These are phyloP conservation scores for Falco novaeseelandiae DNA, from an alignment of 2,797 vertebrate genomes.

Conservation along the genomic window DNA sequence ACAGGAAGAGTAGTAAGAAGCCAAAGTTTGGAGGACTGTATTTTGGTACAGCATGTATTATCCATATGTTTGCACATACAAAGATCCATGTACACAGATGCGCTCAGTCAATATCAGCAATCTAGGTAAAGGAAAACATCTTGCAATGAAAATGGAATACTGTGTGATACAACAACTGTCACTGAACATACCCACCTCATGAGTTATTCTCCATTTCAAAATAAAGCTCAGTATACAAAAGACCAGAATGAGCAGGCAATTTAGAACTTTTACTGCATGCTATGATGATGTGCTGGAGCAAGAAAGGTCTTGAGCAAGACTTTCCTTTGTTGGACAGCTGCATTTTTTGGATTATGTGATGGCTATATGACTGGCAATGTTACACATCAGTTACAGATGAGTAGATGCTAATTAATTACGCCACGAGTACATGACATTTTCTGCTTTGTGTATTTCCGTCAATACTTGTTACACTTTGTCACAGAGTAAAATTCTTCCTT, in stretches of 20 bases:
- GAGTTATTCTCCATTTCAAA: neutral
- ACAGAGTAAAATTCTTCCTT: neutral
- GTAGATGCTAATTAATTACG: neutral
- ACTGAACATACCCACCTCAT: neutral
- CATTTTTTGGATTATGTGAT: neutral
- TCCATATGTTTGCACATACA: neutral
- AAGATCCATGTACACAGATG: neutral
- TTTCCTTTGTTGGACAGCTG: neutral
- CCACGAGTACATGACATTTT: neutral
- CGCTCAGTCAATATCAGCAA: neutral
- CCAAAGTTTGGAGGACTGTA: neutral
- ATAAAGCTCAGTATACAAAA: neutral
- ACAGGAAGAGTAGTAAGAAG: conserved; percentile 5
- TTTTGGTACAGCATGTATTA: neutral
- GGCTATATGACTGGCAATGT: neutral
- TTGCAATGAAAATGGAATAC: neutral
- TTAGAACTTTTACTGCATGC: neutral
- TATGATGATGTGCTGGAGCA: neutral
- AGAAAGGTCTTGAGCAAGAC: neutral
- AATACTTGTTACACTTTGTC: neutral
- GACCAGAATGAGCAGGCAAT: neutral
- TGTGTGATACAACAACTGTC: neutral
- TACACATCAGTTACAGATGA: neutral
- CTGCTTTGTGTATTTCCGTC: neutral
- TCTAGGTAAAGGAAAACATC: neutral